Conservation (phyloP, 35 echinoderm and acorn worm genomes). For the Ptychodera flava region DNA sequence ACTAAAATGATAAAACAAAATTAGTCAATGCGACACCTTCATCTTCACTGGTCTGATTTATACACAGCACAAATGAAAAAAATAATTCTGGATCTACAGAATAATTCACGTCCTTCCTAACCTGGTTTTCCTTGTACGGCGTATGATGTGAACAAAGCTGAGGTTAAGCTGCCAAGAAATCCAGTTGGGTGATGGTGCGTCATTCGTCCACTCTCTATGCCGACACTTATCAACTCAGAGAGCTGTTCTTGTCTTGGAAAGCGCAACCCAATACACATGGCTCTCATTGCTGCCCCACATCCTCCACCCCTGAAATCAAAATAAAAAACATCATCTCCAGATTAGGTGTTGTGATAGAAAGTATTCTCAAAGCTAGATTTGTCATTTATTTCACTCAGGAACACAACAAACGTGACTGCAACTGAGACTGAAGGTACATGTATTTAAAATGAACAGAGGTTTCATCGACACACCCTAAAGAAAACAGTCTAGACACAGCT, state of each 20-base stretch:
- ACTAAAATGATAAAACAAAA: too few species aligned
- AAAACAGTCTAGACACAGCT: too few species aligned
- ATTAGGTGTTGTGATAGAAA: not conserved
- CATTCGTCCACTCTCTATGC: constrained; percentile 79
- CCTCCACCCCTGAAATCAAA: constrained; percentile 64
- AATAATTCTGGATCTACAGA: too few species aligned
- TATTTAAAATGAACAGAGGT: too few species aligned
- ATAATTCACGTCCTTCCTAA: too few species aligned
- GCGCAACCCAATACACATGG: constrained; percentile 92
- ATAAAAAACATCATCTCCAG: not conserved
- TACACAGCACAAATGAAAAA: too few species aligned
- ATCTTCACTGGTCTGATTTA: too few species aligned
- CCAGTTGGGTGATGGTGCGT: constrained; percentile 87
- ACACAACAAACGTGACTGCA: not conserved
- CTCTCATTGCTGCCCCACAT: constrained; percentile 85
- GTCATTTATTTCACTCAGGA: not conserved
- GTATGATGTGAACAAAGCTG: constrained; percentile 77
- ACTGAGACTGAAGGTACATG: not conserved
- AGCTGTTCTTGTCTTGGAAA: constrained; percentile 67
- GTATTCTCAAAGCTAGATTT: not conserved
- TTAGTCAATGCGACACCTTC: too few species aligned
- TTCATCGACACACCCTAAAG: too few species aligned
- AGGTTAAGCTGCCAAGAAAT: constrained; percentile 65
- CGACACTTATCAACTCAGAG: constrained; percentile 51
- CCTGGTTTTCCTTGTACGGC: constrained; percentile 71